phyloP scores from a whole-genome alignment of 2,888 invertebrate species.

The Gnatocerus cornutus region DNA sequence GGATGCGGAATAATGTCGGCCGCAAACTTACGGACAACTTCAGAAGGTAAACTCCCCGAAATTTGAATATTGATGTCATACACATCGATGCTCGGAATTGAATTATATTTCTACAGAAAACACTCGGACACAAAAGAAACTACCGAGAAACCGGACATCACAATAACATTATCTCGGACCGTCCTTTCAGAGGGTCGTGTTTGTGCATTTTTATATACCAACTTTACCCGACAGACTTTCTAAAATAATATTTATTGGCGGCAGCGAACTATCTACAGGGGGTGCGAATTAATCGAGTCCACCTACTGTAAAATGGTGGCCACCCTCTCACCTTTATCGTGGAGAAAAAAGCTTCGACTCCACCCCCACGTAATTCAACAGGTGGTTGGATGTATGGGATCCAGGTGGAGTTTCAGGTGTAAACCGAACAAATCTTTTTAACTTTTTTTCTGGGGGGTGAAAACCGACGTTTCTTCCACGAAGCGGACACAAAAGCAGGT shows the following conservation, averaged over 20 bases:
- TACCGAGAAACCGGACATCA: conserved; percentile 49
- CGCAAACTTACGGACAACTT: conserved; percentile 66
- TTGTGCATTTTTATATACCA: conserved; percentile 67
- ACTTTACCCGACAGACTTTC: conserved; percentile 65
- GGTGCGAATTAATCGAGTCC: too few relatives aligned
- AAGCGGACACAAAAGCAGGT: conserved; percentile 8
- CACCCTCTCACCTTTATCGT: not conserved
- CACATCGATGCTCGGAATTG: conserved; percentile 59
- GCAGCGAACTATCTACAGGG: not conserved
- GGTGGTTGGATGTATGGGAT: conserved; percentile 5
- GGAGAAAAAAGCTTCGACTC: not conserved
- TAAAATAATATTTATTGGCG: conserved; percentile 68
- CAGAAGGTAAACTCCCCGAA: conserved; percentile 66
- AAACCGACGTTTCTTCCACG: too few relatives aligned
- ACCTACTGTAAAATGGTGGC: not conserved
- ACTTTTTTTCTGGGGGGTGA: too few relatives aligned
- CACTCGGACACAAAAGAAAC: conserved; percentile 58
- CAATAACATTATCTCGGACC: conserved; percentile 53
- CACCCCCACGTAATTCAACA: conserved; percentile 4
- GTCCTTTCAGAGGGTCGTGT: conserved; percentile 60
- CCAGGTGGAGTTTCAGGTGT: conserved; percentile 3
- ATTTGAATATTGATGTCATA: conserved; percentile 69
- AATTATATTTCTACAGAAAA: conserved; percentile 64
- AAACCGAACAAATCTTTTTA: not conserved
- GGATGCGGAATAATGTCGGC: conserved; percentile 65